Evolutionary conservation across 2,797 vertebrate species (phyloP).

Genomic region (Lepus oiostolus): DNA sequence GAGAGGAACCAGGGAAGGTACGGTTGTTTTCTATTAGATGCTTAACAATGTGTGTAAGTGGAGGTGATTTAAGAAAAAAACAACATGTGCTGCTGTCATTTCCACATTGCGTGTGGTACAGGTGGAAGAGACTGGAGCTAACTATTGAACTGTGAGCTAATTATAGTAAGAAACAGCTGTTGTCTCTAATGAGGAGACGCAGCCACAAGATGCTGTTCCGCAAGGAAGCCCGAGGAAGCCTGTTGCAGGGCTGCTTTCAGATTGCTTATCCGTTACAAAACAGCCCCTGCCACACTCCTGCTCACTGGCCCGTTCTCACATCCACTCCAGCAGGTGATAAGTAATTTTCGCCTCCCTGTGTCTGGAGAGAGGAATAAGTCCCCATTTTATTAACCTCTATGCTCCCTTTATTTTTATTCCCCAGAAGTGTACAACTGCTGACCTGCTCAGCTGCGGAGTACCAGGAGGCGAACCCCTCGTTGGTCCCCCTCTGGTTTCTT

Average conservation of each 20-base stretch:
- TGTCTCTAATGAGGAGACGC: slow-evolving; percentile 89
- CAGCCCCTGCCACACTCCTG: slow-evolving; percentile 54
- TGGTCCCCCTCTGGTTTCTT: slow-evolving; percentile 28
- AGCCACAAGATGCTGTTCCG: slow-evolving; percentile 76
- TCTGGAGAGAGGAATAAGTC: slow-evolving; percentile 75
- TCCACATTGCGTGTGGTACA: slow-evolving; percentile 86
- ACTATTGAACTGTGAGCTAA: slow-evolving; percentile 91
- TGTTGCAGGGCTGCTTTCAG: slow-evolving; percentile 69
- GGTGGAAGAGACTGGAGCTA: slow-evolving; percentile 88
- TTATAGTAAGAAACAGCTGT: slow-evolving; percentile 91
- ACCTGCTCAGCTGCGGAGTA: slow-evolving; percentile 51
- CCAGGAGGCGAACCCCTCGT: neutral
- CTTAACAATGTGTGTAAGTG: slow-evolving; percentile 89
- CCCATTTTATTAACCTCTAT: slow-evolving; percentile 82
- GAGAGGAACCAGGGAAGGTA: slow-evolving; percentile 58
- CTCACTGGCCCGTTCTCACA: slow-evolving; percentile 75
- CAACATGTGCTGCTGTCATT: slow-evolving; percentile 87
- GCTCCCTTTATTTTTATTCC: slow-evolving; percentile 68
- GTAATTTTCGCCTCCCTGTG: slow-evolving; percentile 82
- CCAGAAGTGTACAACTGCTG: slow-evolving; percentile 52
- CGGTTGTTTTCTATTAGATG: slow-evolving; percentile 87
- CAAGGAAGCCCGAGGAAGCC: slow-evolving; percentile 68
- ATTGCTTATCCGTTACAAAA: slow-evolving; percentile 23
- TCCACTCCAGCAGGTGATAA: slow-evolving; percentile 80
- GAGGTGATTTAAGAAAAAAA: slow-evolving; percentile 84